Conservation (phyloP, 2,113 vertebrate species). For the Kryptolebias marmoratus region DNA sequence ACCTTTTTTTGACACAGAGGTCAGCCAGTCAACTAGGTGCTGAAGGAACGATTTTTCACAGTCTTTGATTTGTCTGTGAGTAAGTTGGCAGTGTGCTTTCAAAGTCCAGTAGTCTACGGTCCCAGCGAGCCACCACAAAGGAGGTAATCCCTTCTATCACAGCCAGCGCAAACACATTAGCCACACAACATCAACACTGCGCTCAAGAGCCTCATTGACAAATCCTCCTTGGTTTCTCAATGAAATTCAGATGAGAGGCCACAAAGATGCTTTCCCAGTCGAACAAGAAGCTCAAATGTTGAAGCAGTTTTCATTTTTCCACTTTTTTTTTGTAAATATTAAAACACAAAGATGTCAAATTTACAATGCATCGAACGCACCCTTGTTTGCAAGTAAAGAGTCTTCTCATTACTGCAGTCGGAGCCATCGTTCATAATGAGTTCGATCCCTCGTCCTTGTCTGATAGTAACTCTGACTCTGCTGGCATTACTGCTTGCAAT, state of each 20-base stretch:
- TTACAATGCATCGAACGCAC: not conserved
- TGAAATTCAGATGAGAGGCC: conserved; percentile 56
- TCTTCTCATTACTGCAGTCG: not conserved
- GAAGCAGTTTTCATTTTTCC: conserved; percentile 9
- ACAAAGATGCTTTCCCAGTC: conserved; percentile 55
- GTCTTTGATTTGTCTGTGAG: conserved; percentile 73
- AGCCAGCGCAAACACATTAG: conserved; percentile 81
- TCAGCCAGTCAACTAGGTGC: conserved; percentile 72
- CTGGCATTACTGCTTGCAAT: conserved; percentile 50
- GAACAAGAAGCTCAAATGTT: conserved; percentile 33
- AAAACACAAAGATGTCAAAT: not conserved
- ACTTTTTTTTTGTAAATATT: not conserved
- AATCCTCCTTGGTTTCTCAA: conserved; percentile 68
- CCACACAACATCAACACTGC: conserved; percentile 72
- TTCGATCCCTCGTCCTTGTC: not conserved
- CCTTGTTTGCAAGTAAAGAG: not conserved
- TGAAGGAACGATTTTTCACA: conserved; percentile 66
- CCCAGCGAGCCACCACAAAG: conserved; percentile 67
- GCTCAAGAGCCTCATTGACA: conserved; percentile 73
- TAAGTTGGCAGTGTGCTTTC: conserved; percentile 76
- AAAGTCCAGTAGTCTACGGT: conserved; percentile 80
- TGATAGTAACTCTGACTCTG: conserved; percentile 12
- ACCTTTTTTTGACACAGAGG: conserved; percentile 50
- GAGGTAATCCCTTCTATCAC: conserved; percentile 74
- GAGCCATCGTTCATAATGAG: conserved; percentile 1